Conservation (phyloP, 2,113 vertebrate genomes). For the Seriola dumerili region DNA sequence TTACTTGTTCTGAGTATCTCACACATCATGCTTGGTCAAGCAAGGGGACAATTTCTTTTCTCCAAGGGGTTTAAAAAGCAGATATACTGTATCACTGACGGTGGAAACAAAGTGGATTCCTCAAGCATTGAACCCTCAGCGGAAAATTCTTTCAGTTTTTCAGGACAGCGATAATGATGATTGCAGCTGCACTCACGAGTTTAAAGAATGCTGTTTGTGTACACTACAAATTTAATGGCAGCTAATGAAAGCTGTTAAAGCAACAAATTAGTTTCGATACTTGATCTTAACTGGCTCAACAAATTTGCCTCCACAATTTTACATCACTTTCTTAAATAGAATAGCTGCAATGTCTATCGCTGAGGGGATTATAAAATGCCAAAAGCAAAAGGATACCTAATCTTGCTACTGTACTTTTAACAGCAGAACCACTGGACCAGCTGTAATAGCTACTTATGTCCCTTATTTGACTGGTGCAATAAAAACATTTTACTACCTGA, state of each 20-base stretch:
- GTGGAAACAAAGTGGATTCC: slow-evolving; percentile 72
- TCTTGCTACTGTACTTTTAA: slow-evolving; percentile 59
- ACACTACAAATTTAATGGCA: slow-evolving; percentile 29
- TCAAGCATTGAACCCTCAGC: slow-evolving; percentile 17
- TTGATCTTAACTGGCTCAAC: slow-evolving; percentile 36
- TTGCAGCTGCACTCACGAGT: slow-evolving; percentile 25
- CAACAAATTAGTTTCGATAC: slow-evolving; percentile 51
- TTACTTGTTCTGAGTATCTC: slow-evolving; percentile 83
- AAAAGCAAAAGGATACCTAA: slow-evolving; percentile 57
- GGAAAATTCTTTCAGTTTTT: slow-evolving; percentile 50
- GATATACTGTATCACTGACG: slow-evolving; percentile 70
- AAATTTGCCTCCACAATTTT: slow-evolving; percentile 27
- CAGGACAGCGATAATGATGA: slow-evolving; percentile 30
- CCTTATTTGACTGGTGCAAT: slow-evolving; percentile 62
- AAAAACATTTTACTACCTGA: slow-evolving; percentile 70
- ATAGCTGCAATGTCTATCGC: slow-evolving; percentile 35
- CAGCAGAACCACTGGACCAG: slow-evolving; percentile 59
- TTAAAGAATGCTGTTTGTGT: slow-evolving; percentile 43
- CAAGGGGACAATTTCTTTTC: slow-evolving; percentile 80
- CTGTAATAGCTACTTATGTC: slow-evolving; percentile 64
- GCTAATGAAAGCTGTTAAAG: slow-evolving; percentile 47
- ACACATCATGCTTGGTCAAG: slow-evolving; percentile 82
- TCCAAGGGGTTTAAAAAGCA: slow-evolving; percentile 75
- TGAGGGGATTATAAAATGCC: slow-evolving; percentile 39
- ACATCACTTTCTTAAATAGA: slow-evolving; percentile 47